Conservation (phyloP, 1,140 invertebrate species). For the Heterodera schachtii region DNA sequence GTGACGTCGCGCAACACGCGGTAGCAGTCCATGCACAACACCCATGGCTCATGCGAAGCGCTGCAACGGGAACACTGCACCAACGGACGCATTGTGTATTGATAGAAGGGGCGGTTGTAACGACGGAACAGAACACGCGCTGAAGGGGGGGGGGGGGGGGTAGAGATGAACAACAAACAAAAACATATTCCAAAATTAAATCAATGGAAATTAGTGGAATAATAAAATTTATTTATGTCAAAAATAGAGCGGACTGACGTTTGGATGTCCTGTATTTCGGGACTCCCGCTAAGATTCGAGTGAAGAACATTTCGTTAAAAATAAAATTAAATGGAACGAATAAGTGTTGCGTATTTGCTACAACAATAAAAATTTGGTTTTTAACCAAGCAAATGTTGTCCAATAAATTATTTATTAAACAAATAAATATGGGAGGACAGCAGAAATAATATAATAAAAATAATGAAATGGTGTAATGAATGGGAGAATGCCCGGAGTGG, state of each 20-base stretch:
- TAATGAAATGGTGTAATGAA: too few species aligned
- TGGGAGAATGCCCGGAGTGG: too few species aligned
- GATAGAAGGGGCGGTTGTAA: not conserved
- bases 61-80: not conserved
- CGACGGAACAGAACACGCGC: not conserved
- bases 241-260: not conserved
- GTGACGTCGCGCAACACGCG: not conserved
- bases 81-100: not conserved
- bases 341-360: too few species aligned
- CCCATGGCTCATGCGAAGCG: not conserved
- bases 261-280: constrained; percentile 8
- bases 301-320: not conserved
- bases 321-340: too few species aligned
- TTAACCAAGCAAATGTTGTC: too few species aligned
- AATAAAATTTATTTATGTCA: not conserved
- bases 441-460: too few species aligned
- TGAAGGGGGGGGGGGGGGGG: not conserved
- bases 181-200: too few species aligned
- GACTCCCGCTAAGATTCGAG: not conserved
- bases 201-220: too few species aligned
- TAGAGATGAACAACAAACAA: too few species aligned
- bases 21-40: constrained; percentile 13
- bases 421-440: too few species aligned
- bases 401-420: too few species aligned
- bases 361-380: too few species aligned